Evolutionary conservation across 2,797 vertebrate genomes (phyloP).

Genomic region (Hipposideros larvatus): DNA sequence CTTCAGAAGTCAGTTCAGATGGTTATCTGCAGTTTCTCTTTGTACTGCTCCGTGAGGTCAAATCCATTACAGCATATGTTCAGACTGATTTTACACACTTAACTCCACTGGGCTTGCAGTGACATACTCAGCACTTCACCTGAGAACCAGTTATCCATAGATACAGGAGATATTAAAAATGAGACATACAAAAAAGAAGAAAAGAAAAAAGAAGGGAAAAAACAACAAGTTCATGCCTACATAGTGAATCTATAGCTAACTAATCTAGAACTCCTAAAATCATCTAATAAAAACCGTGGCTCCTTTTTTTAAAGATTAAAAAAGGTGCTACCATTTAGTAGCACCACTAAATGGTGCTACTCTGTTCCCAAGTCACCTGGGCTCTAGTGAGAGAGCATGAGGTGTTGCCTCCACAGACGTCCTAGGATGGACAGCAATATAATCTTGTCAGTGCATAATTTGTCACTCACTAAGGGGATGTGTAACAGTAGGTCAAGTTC

Average conservation of each 20-base stretch:
- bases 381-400: background rate
- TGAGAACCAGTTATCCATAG: conserved; percentile 85
- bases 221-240: conserved; percentile 53
- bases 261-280: conserved; percentile 61
- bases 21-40: conserved; percentile 90
- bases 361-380: conserved; percentile 27
- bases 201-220: conserved; percentile 44
- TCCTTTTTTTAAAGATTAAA: conserved; percentile 67
- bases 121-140: conserved; percentile 84
- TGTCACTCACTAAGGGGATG: conserved; percentile 54
- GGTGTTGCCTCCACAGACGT: conserved; percentile 51
- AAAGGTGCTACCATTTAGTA: background rate
- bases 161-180: conserved; percentile 83
- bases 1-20: conserved; percentile 88
- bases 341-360: conserved; percentile 41
- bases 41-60: conserved; percentile 88
- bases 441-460: conserved; percentile 61
- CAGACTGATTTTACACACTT: conserved; percentile 87
- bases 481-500: conserved; percentile 65
- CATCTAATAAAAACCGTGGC: background rate
- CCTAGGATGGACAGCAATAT: background rate
- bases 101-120: conserved; percentile 85
- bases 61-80: conserved; percentile 89
- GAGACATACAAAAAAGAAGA: conserved; percentile 48
- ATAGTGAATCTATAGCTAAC: conserved; percentile 5